Evolutionary conservation across 2,888 invertebrate species (phyloP), one percentile per base, ranked within the genome.

Genomic region (Empis stercorea): DNA sequence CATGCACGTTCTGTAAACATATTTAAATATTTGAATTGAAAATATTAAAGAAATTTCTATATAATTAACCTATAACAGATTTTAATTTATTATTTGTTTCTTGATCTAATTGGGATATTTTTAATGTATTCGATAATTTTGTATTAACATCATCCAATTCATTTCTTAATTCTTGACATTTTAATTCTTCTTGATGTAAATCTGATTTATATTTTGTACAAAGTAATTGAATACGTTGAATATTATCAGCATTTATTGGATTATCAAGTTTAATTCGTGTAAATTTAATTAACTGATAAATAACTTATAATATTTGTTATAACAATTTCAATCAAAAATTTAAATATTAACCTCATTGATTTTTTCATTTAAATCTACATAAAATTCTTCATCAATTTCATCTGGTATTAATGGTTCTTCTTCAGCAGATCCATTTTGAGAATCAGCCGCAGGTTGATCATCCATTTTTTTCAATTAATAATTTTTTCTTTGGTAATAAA

Each of bases 341-440:
- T 34, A 5, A 2, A n/a, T 13, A n/a, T 34, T 51, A 37, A 65
- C 66, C 54, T 65, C 63, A 10, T 61, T 59, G 3, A 66, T 56
- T 56, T 63, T 65, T 1, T 57, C 56, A 16, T 58, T 52, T 16
- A 68, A 54, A n/a, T 57, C 57, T 23, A 56, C 55, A 43, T 56
- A 64, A 48, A 60, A 68, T 38, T 68, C 66, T 51, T 68, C 67
- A 45, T 68, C 66, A 16, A 68, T 65, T 15, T 62, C 57, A 36
- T 66, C 64, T 9, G 68, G 69, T 17, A 68, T 65, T 42, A 67
- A 46, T 3, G 66, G 65, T 51, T 68, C 69, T 51, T 68, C 68
- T 48, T 68, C 69, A 10, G 61, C 67, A 1, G 67, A 65, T 45
- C 61, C 43, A 27, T 17, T 65, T 48, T 63, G 64, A 3, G 64